Percentiles rank a stretch among this genome's conserved stretches.
Conservation (phyloP, 2,888 invertebrate species). For the Athalia cordata region DNA sequence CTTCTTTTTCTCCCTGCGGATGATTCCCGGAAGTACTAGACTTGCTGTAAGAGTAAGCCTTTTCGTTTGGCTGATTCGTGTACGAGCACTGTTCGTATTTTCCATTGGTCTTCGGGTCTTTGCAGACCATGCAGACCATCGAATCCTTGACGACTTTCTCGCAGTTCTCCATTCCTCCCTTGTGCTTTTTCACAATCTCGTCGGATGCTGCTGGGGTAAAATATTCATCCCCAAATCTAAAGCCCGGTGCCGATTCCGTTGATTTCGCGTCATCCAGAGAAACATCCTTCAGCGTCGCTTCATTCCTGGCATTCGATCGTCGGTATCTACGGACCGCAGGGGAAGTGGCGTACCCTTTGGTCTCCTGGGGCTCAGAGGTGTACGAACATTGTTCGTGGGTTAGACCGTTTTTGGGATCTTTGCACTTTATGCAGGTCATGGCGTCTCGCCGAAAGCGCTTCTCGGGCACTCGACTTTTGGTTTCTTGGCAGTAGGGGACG, state of each 20-base stretch:
- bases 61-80: conserved; percentile 82
- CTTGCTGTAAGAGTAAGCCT: conserved; percentile 70
- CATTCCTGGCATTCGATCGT: conserved; percentile 46
- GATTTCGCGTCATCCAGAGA: conserved; percentile 14
- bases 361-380: conserved; percentile 67
- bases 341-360: neutral
- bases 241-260: conserved; percentile 69
- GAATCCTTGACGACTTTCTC: conserved; percentile 80
- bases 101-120: conserved; percentile 84
- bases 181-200: conserved; percentile 77
- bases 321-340: conserved; percentile 30
- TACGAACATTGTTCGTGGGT: conserved; percentile 77
- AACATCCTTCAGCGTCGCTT: conserved; percentile 32
- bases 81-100: conserved; percentile 90
- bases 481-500: conserved; percentile 59
- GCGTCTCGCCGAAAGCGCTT: conserved; percentile 56
- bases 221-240: conserved; percentile 68
- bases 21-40: conserved; percentile 56
- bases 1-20: conserved; percentile 25
- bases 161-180: conserved; percentile 80
- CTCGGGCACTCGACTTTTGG: conserved; percentile 46
- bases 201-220: conserved; percentile 67
- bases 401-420: conserved; percentile 74
- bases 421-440: conserved; percentile 76
- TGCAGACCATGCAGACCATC: conserved; percentile 85